These are phyloP conservation scores for Oophaga pumilio DNA, from an alignment of 2,113 vertebrate species.

Conservation along the genomic window DNA sequence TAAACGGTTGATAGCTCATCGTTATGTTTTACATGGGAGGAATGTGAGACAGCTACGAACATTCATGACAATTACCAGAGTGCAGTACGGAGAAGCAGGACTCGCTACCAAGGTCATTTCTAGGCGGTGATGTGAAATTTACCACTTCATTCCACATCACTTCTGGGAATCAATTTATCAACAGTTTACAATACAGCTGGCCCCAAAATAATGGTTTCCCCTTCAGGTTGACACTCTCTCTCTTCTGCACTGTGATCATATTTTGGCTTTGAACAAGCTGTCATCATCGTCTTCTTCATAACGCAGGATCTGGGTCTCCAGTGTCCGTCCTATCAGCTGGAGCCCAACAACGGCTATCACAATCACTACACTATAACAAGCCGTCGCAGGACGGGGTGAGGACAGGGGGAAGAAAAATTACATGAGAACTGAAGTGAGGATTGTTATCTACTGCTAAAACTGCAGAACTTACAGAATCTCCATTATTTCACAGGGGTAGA, in stretches of 20 bases:
- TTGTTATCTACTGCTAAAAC: neutral
- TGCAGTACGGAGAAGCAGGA: neutral
- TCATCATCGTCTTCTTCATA: neutral
- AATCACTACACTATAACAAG: neutral
- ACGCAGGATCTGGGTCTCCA: neutral
- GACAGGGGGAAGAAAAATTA: neutral
- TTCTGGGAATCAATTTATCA: constrained; percentile 33
- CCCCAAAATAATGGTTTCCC: neutral
- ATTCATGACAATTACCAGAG: constrained; percentile 49
- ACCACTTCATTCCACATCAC: constrained; percentile 23
- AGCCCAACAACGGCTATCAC: neutral
- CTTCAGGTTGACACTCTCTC: constrained; percentile 6
- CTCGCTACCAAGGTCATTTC: constrained; percentile 15
- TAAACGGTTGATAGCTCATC: constrained; percentile 41
- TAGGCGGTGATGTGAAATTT: constrained; percentile 8
- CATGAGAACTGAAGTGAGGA: neutral
- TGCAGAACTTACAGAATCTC: neutral
- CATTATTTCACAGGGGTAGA: neutral
- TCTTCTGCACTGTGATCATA: neutral
- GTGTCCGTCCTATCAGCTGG: neutral
- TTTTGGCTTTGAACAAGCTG: neutral
- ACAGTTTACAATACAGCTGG: constrained; percentile 27
- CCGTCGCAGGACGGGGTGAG: neutral
- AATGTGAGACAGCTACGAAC: constrained; percentile 23
- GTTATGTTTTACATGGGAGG: constrained; percentile 6